Conservation (phyloP, 2,888 invertebrate genomes). For the Pammene fasciana region DNA sequence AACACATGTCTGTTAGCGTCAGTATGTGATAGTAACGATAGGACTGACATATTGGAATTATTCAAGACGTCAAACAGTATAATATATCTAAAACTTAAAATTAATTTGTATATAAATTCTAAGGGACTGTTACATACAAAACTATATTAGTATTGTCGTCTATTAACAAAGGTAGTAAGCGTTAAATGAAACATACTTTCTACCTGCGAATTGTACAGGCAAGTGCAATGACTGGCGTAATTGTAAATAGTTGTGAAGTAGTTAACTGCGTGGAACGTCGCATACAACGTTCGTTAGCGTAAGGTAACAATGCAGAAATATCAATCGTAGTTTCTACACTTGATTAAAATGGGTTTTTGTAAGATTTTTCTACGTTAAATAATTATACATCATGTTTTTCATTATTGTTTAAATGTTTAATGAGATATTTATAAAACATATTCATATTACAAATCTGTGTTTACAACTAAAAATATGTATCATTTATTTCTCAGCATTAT, state of each 20-base stretch:
- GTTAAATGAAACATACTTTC: neutral
- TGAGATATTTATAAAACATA: constrained; percentile 17
- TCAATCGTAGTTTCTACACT: constrained; percentile 26
- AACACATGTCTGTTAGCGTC: neutral
- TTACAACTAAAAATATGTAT: constrained; percentile 13
- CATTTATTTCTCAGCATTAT: constrained; percentile 19
- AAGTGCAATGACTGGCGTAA: constrained; percentile 1
- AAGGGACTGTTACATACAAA: constrained; percentile 8
- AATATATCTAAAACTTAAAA: constrained; percentile 9
- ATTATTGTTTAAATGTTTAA: constrained; percentile 23
- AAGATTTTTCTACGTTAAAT: constrained; percentile 25
- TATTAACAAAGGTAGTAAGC: neutral
- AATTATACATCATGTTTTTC: constrained; percentile 28
- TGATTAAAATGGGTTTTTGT: constrained; percentile 8
- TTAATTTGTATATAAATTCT: constrained; percentile 17
- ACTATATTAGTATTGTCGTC: constrained; percentile 13
- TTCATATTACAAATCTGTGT: constrained; percentile 16
- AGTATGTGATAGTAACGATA: constrained; percentile 28
- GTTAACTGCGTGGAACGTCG: constrained; percentile 10
- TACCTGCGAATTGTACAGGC: neutral
- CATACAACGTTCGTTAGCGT: constrained; percentile 12
- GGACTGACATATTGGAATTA: constrained; percentile 13
- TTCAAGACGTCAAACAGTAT: constrained; percentile 15
- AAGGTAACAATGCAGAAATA: constrained; percentile 6
- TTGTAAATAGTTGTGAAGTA: constrained; percentile 8